Conservation (phyloP, 2,888 invertebrate genomes). For the Actias luna region DNA sequence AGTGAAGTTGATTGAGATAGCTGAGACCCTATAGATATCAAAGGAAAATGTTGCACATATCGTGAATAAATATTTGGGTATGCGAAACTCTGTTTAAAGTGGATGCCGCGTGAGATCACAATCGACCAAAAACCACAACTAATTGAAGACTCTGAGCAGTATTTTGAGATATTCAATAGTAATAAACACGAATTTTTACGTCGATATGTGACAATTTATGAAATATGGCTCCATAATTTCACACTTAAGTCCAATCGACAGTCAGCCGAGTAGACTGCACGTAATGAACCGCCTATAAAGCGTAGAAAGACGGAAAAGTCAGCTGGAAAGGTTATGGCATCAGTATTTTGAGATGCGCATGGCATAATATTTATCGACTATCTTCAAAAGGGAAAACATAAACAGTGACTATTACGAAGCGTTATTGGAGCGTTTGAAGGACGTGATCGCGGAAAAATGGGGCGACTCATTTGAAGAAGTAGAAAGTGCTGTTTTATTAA, state of each 20-base stretch:
- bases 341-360: no score
- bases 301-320: not conserved
- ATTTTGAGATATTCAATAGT: slow-evolving; percentile 2
- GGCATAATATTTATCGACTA: no score
- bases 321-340: slow-evolving; percentile 1
- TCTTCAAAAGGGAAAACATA: no score
- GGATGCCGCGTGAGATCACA: no score
- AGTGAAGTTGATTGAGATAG: no score
- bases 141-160: not conserved
- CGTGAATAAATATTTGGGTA: no score
- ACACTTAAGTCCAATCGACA: slow-evolving; percentile 8
- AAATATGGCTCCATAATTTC: slow-evolving; percentile 13
- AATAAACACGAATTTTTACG: slow-evolving; percentile 12
- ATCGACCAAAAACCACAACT: no score
- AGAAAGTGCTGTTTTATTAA: slow-evolving; percentile 22
- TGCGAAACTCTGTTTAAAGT: no score
- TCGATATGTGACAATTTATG: slow-evolving; percentile 13
- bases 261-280: not conserved
- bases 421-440: no score
- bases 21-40: no score
- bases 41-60: no score
- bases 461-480: slow-evolving; percentile 23
- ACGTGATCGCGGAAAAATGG: not conserved
- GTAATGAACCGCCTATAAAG: not conserved
- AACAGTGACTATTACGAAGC: not conserved